A percentile compares a stretch with the other conserved stretches of the same genome.
Evolutionary conservation across 2,113 vertebrate species (phyloP).

Genomic region (Alaudala cheleensis): DNA sequence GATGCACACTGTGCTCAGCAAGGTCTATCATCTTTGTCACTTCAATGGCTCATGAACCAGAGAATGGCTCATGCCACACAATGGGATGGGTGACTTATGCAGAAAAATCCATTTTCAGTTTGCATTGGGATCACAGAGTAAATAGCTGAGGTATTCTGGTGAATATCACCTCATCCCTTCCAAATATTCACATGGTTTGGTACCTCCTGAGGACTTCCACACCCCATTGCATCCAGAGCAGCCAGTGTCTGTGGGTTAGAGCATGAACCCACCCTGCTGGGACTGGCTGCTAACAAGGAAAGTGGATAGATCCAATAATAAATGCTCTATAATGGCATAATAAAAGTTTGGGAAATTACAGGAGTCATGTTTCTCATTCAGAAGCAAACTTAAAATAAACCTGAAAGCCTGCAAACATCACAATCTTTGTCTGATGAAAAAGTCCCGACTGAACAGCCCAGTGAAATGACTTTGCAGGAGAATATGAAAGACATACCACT

Average conservation of each 20-base stretch:
- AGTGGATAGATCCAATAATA: slow-evolving; percentile 47
- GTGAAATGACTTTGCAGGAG: slow-evolving; percentile 60
- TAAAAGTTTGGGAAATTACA: slow-evolving; percentile 22
- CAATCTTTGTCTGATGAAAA: slow-evolving; percentile 56
- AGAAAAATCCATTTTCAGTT: neutral
- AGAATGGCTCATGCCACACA: neutral
- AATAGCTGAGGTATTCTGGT: neutral
- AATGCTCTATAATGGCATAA: slow-evolving; percentile 8
- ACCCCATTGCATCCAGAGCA: neutral
- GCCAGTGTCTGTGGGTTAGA: neutral
- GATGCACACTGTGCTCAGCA: rapidly evolving
- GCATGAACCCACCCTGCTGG: neutral
- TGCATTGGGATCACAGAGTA: neutral
- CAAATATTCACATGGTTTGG: neutral
- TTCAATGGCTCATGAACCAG: neutral
- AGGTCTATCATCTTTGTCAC: neutral
- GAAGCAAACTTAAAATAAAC: slow-evolving; percentile 47
- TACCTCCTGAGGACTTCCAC: neutral
- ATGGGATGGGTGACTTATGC: neutral
- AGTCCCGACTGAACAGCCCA: neutral
- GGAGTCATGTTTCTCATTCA: slow-evolving; percentile 25
- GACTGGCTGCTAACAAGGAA: slow-evolving; percentile 33
- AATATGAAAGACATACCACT: slow-evolving; percentile 70
- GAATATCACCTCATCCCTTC: neutral
- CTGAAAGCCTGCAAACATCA: slow-evolving; percentile 56